phyloP scores from a whole-genome alignment of 1,140 invertebrate genomes.

The Coelopa frigida region DNA sequence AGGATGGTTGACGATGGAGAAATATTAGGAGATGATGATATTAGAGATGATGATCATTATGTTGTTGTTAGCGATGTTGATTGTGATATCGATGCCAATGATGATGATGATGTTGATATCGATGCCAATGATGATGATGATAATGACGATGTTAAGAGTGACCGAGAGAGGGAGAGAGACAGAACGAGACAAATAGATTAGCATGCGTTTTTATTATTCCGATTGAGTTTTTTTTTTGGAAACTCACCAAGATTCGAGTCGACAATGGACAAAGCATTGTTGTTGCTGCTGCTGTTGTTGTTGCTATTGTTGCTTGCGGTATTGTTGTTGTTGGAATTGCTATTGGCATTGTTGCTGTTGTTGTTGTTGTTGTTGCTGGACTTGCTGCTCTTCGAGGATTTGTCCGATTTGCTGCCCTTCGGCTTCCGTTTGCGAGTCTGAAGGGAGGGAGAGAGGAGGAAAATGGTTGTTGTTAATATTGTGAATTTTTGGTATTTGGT shows the following conservation, averaged over 20 bases:
- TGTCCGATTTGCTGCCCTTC: constrained; percentile 51
- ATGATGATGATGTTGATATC: constrained; percentile 16
- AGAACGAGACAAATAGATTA: constrained; percentile 12
- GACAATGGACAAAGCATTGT: constrained; percentile 20
- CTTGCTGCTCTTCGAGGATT: constrained; percentile 23
- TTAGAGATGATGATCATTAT: constrained; percentile 13
- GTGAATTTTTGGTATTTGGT: background rate
- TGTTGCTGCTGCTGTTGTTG: constrained; percentile 15
- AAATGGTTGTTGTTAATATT: background rate
- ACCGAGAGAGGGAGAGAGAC: constrained; percentile 10
- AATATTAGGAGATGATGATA: background rate
- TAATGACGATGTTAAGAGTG: background rate
- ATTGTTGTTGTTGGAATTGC: constrained; percentile 19
- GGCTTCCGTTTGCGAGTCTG: constrained; percentile 89
- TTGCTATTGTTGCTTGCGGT: constrained; percentile 5
- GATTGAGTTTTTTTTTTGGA: too few species aligned
- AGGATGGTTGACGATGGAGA: background rate
- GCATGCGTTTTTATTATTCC: constrained; percentile 12
- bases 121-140: background rate
- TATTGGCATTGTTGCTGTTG: constrained; percentile 10
- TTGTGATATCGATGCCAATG: constrained; percentile 15
- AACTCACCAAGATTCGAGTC: too few species aligned
- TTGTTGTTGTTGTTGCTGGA: constrained; percentile 9
- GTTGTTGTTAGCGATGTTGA: background rate
- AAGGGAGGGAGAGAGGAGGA: constrained; percentile 9